Evolutionary conservation across 2,888 invertebrate species (phyloP).

Genomic region (Phytoseiulus persimilis): DNA sequence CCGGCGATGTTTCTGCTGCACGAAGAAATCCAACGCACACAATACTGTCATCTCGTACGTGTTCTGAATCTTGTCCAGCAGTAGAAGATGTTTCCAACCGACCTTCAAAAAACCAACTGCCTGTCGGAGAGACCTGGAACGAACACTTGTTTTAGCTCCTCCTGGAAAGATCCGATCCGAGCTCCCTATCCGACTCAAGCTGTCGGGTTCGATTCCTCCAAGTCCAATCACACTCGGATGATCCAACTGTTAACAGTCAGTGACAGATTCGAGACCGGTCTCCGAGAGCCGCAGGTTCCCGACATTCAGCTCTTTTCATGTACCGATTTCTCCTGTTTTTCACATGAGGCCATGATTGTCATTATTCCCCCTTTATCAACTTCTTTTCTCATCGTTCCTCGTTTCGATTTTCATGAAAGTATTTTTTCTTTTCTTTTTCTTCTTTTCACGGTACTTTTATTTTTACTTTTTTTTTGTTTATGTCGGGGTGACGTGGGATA

Average conservation of each 20-base stretch:
- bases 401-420: conserved; percentile 41
- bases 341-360: neutral
- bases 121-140: neutral
- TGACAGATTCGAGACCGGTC: too few species aligned
- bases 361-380: conserved; percentile 12
- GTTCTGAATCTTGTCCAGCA: neutral
- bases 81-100: conserved; percentile 30
- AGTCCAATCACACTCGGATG: too few species aligned
- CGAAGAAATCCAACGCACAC: conserved; percentile 16
- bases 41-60: neutral
- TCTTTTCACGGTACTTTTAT: conserved; percentile 37
- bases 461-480: conserved; percentile 40
- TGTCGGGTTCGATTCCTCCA: too few species aligned
- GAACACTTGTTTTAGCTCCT: neutral
- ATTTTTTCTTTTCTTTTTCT: conserved; percentile 41
- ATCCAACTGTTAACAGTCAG: too few species aligned
- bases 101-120: conserved; percentile 9
- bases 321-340: neutral
- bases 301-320: neutral
- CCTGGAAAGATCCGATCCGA: neutral
- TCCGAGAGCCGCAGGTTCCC: too few species aligned
- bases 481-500: conserved; percentile 35
- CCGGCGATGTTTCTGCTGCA: conserved; percentile 7
- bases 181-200: too few species aligned
- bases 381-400: conserved; percentile 40